Conservation (phyloP, 2,888 invertebrate genomes). For the Allophyes oxyacanthae region DNA sequence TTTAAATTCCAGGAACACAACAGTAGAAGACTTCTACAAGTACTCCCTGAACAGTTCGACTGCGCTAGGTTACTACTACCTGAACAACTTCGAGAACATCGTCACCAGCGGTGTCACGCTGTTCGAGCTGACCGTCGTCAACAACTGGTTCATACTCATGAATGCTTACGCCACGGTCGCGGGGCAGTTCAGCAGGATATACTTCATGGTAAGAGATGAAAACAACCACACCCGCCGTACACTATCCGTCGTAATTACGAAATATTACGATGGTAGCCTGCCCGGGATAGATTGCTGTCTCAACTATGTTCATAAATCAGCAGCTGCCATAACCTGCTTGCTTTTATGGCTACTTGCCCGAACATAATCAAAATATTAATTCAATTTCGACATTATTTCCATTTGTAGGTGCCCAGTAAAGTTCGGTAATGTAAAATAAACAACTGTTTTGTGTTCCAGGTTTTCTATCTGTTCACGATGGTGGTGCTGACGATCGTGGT, state of each 20-base stretch:
- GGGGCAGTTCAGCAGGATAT: constrained; percentile 93
- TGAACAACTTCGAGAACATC: constrained; percentile 95
- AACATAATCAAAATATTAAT: too few species aligned
- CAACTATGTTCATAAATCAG: too few species aligned
- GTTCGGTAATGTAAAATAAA: too few species aligned
- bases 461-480: constrained; percentile 96
- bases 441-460: constrained; percentile 62
- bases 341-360: too few species aligned
- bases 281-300: too few species aligned
- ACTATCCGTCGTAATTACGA: too few species aligned
- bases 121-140: constrained; percentile 96
- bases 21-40: constrained; percentile 95
- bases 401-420: too few species aligned
- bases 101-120: constrained; percentile 94
- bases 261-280: too few species aligned
- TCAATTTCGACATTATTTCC: too few species aligned
- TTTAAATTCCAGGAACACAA: constrained; percentile 91
- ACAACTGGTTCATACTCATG: constrained; percentile 98
- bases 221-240: too few species aligned
- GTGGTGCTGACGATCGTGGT: constrained; percentile 97
- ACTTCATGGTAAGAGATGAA: constrained; percentile 94
- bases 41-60: constrained; percentile 91
- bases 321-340: too few species aligned
- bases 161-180: constrained; percentile 94
- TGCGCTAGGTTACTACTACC: constrained; percentile 94